A percentile compares a stretch with the other conserved stretches of the same genome.
phyloP scores from a whole-genome alignment of 1,140 invertebrate species.

The Nylanderia fulva region DNA sequence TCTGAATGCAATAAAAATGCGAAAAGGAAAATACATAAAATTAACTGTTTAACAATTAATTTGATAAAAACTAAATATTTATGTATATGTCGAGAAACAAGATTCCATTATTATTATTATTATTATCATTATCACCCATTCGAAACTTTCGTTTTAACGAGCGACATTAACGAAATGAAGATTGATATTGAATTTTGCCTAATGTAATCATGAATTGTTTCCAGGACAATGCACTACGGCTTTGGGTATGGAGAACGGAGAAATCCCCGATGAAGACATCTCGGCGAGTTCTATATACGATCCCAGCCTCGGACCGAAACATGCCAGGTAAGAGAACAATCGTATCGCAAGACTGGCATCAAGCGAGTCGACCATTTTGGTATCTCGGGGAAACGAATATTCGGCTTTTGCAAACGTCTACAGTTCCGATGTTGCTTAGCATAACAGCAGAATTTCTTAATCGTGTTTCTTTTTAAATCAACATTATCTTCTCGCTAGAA shows the following conservation, averaged over 20 bases:
- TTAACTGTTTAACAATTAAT: neutral
- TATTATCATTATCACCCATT: neutral
- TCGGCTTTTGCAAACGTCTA: neutral
- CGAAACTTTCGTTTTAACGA: slow-evolving; percentile 18
- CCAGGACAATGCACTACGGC: slow-evolving; percentile 86
- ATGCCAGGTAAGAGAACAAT: slow-evolving; percentile 87
- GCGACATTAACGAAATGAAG: slow-evolving; percentile 57
- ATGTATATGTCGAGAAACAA: neutral
- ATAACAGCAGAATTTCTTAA: neutral
- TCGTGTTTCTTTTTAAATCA: neutral
- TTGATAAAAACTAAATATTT: neutral
- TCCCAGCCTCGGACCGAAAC: slow-evolving; percentile 87
- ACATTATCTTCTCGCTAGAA: neutral
- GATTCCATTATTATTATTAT: slow-evolving; percentile 27
- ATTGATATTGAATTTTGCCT: slow-evolving; percentile 65
- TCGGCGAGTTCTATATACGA: slow-evolving; percentile 88
- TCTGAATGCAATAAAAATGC: neutral
- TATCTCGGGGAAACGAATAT: slow-evolving; percentile 45
- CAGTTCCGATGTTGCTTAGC: neutral
- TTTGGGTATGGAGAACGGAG: slow-evolving; percentile 88
- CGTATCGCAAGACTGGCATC: slow-evolving; percentile 51
- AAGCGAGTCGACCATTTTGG: slow-evolving; percentile 49
- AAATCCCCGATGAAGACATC: slow-evolving; percentile 87
- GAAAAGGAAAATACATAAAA: neutral
- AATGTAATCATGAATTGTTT: slow-evolving; percentile 78